Conservation (phyloP, 1,140 invertebrate species). For the Drusus annulatus region DNA sequence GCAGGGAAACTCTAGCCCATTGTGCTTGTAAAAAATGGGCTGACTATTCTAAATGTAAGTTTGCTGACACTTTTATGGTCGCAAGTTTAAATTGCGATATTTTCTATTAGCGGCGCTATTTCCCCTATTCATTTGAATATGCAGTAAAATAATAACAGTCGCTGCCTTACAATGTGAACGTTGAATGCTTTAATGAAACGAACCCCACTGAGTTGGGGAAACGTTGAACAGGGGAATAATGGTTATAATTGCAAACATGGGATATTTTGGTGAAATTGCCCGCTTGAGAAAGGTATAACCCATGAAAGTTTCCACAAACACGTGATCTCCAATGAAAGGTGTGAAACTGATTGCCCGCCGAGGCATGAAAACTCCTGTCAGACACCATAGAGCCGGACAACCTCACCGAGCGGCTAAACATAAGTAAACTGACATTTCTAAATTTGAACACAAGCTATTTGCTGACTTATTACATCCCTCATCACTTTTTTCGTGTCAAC, state of each 20-base stretch:
- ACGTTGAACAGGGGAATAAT: too few species aligned
- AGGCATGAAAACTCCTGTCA: background rate
- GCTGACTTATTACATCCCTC: too few species aligned
- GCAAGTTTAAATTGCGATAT: conserved; percentile 21
- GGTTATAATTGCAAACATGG: background rate
- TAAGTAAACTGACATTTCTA: too few species aligned
- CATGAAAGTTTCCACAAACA: background rate
- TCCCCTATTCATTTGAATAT: background rate
- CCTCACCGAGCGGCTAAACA: too few species aligned
- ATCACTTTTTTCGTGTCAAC: too few species aligned
- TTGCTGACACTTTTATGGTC: conserved; percentile 25
- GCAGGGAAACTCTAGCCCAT: conserved; percentile 12
- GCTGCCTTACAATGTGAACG: background rate
- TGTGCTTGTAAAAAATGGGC: conserved; percentile 15
- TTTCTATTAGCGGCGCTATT: background rate
- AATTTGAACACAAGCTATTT: too few species aligned
- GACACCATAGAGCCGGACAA: background rate
- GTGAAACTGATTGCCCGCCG: conserved; percentile 11
- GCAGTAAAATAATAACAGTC: background rate
- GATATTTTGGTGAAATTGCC: background rate
- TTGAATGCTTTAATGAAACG: background rate
- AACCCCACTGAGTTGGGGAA: too few species aligned
- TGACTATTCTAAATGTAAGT: background rate
- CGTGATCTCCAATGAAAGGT: conserved; percentile 8
- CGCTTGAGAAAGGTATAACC: background rate